Conservation (phyloP, 2,113 vertebrate genomes). For the Pelusios castaneus region DNA sequence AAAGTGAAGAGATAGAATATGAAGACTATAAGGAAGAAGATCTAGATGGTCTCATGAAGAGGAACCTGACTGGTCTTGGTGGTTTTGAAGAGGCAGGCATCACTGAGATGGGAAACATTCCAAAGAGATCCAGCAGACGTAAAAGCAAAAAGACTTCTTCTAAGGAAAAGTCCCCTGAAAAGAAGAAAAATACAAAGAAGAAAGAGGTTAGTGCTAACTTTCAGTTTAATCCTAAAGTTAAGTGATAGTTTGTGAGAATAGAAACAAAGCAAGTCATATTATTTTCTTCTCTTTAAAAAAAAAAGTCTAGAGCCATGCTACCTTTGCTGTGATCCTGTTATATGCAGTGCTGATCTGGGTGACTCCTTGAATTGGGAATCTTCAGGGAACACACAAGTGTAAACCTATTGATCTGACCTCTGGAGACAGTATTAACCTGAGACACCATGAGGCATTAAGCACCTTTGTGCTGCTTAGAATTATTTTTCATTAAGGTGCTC, state of each 20-base stretch:
- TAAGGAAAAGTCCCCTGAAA: slow-evolving; percentile 46
- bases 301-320: too few species aligned
- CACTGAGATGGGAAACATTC: slow-evolving; percentile 20
- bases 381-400: too few species aligned
- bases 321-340: too few species aligned
- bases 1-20: slow-evolving; percentile 13
- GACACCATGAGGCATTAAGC: too few species aligned
- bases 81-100: background rate
- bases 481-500: too few species aligned
- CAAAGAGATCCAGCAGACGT: slow-evolving; percentile 39
- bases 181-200: slow-evolving; percentile 40
- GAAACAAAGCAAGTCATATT: rapidly evolving
- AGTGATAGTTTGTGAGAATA: background rate
- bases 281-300: background rate
- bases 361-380: too few species aligned
- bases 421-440: too few species aligned
- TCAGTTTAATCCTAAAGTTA: background rate
- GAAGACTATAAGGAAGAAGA: slow-evolving; percentile 39
- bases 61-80: background rate
- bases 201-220: slow-evolving; percentile 50
- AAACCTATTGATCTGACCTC: too few species aligned
- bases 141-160: slow-evolving; percentile 25
- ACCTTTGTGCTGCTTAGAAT: too few species aligned
- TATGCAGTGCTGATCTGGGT: too few species aligned
- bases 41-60: background rate